Conservation (phyloP, 2,888 invertebrate species). For the Aphrophora alni region DNA sequence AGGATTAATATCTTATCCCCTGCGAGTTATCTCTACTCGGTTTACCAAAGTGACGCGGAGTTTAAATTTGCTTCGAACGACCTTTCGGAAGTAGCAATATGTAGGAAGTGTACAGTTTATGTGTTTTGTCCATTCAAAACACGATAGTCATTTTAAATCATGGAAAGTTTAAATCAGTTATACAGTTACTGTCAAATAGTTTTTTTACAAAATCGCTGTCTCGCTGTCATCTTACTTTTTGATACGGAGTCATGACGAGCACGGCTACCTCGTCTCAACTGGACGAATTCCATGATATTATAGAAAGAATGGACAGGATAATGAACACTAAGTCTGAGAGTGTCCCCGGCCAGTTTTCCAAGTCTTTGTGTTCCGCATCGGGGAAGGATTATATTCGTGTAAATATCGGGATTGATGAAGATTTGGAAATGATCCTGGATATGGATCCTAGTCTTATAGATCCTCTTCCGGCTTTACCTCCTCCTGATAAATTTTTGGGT, state of each 20-base stretch:
- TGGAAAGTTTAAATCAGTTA: neutral
- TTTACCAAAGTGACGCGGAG: neutral
- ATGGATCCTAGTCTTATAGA: slow-evolving; percentile 68
- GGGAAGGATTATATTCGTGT: slow-evolving; percentile 28
- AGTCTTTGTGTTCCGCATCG: neutral
- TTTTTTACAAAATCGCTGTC: neutral
- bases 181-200: neutral
- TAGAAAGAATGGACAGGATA: neutral
- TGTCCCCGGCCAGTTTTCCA: neutral
- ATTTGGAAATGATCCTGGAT: slow-evolving; percentile 66
- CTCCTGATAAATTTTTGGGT: slow-evolving; percentile 37
- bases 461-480: slow-evolving; percentile 53
- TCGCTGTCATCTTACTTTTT: neutral
- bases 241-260: neutral
- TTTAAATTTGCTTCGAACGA: neutral
- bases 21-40: neutral
- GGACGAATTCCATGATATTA: neutral
- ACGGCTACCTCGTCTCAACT: neutral
- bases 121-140: neutral
- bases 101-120: neutral
- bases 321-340: neutral
- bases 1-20: neutral
- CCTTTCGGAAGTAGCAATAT: neutral
- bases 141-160: neutral
- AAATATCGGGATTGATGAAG: slow-evolving; percentile 65